Conservation (phyloP, 2,113 vertebrate genomes). For the Bombycilla garrulus region DNA sequence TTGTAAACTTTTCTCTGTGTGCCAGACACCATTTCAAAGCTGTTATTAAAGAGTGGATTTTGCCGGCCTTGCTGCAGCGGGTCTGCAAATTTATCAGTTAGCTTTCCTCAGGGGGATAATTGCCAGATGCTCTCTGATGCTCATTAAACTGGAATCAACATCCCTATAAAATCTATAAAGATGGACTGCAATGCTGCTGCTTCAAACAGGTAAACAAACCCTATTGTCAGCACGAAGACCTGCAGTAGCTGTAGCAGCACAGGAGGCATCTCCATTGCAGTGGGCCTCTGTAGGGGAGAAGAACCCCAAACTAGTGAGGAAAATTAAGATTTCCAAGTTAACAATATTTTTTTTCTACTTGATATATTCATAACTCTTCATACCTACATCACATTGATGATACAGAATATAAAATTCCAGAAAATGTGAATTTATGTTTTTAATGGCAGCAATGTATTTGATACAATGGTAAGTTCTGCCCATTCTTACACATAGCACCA, state of each 20-base stretch:
- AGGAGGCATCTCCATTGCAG: neutral
- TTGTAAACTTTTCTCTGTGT: neutral
- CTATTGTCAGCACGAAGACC: neutral
- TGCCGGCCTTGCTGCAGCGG: neutral
- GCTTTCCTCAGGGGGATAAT: neutral
- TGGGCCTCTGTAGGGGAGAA: neutral
- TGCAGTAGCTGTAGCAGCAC: neutral
- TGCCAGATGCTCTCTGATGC: constrained; percentile 54
- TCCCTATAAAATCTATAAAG: constrained; percentile 28
- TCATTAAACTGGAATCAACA: constrained; percentile 47
- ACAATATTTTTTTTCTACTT: neutral
- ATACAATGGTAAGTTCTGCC: neutral
- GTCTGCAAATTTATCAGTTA: constrained; percentile 27
- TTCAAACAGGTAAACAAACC: neutral
- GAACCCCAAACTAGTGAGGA: neutral
- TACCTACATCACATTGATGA: neutral
- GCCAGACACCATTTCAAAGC: neutral
- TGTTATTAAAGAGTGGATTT: constrained; percentile 4
- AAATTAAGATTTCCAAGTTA: neutral
- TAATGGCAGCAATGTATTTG: neutral
- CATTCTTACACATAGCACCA: too few relatives aligned
- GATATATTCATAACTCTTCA: neutral
- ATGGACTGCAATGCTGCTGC: neutral
- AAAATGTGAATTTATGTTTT: neutral
- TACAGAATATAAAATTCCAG: neutral